Base-by-base conservation (phyloP, 1,140 invertebrate genomes). In the Dendroctonus valens region DNA sequence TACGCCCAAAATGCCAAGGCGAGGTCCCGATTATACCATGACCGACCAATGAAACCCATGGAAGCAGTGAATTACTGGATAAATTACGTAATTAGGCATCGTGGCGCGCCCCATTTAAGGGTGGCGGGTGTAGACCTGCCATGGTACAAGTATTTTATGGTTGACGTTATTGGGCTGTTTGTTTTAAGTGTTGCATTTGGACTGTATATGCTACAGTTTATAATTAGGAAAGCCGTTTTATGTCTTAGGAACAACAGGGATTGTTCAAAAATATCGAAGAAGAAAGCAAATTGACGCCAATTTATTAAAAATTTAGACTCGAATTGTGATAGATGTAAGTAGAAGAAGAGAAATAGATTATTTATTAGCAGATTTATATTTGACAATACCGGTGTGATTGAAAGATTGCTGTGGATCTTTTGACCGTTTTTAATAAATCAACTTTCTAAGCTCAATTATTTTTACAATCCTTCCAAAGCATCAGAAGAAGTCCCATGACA, bases 41-140 rank as follows among this genome's bases (percentile, higher is more conserved):
- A 70, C 52, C 37, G 65, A 38, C 59, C 51, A 39, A 54, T 64
- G n/a, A 58, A 52, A 48, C 69, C 69, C 6, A 64, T 74, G 80
- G 7, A 85, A 82, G 74, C 79, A 74, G 85, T 85, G 0, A 78
- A 86, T 7, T 88, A 86, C 72, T 88, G 86, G 86, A 84, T 84
- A 0, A 86, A 88, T 74, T 87, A 87, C 66, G 85, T 87, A 3
- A 79, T 87, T 4, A 79, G 85, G 54, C 85, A 88, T 69, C 84
- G 84, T 70, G 86, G 86, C 0, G 85, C 85, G 5, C 81, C 82
- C 59, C 85, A 87, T 76, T 75, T 87, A 7, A 81, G 83, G 67
- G 81, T 83, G 7, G 81, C 84, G 3, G 83, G 82, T 0, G 81
- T 83, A 65, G 81, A 87, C 69, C 70, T 87, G 53, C 72, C 70